Percentiles rank a stretch among this genome's conserved stretches.
Evolutionary conservation across 2,113 vertebrate species (phyloP).

Genomic region (Oenanthe oenanthe): DNA sequence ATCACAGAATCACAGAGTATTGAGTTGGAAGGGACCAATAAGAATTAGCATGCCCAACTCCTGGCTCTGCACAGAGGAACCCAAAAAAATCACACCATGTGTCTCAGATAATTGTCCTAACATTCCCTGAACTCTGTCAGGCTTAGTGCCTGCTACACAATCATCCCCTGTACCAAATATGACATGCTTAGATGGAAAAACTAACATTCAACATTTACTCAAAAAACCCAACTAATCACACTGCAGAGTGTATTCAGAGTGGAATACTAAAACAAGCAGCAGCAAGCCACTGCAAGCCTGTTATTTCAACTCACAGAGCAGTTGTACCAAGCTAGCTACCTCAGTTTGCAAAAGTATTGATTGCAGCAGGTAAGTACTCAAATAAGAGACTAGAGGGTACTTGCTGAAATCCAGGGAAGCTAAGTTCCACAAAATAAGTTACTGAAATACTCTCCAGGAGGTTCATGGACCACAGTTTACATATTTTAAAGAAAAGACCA

Average conservation of each 20-base stretch:
- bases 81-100: neutral
- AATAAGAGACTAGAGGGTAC: neutral
- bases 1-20: neutral
- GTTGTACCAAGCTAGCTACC: neutral
- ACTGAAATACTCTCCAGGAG: neutral
- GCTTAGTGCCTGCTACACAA: neutral
- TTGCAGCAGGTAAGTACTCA: neutral
- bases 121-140: neutral
- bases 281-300: neutral
- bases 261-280: neutral
- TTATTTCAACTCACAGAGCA: neutral
- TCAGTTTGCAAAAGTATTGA: neutral
- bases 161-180: neutral
- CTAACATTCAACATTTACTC: neutral
- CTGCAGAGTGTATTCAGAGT: neutral
- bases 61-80: neutral
- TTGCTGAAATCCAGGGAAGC: neutral
- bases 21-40: accelerated
- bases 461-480: neutral
- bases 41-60: neutral
- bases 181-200: neutral
- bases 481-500: neutral
- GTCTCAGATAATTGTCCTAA: neutral
- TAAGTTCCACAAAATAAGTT: neutral
- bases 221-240: neutral